Percentiles rank a stretch among this genome's conserved stretches.
These are phyloP conservation scores for Gari tellinella DNA, from an alignment of 2,888 invertebrate species.

Conservation along the genomic window DNA sequence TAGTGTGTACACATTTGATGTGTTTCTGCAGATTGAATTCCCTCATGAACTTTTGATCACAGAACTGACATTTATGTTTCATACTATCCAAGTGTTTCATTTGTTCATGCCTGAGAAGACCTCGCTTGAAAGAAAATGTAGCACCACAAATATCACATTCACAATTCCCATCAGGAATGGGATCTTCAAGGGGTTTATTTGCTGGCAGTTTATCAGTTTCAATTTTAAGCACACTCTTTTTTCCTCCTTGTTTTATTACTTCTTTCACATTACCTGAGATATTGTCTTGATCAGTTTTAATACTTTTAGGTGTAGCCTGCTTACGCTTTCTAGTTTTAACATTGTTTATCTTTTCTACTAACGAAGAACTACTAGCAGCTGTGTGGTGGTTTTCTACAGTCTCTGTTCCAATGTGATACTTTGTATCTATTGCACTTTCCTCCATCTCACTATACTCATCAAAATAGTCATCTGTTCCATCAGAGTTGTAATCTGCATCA, in stretches of 20 bases:
- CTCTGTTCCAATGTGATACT: not conserved
- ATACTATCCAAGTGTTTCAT: conserved; percentile 24
- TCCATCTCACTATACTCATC: conserved; percentile 25
- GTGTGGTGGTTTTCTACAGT: no score
- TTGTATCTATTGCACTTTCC: not conserved
- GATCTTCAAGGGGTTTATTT: conserved; percentile 7
- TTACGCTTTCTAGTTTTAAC: no score
- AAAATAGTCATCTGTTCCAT: not conserved
- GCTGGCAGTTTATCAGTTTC: not conserved
- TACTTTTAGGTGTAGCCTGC: no score
- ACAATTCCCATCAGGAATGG: not conserved
- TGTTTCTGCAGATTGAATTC: conserved; percentile 32
- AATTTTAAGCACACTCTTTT: not conserved
- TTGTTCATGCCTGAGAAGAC: conserved; percentile 35
- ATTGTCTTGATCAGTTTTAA: not conserved
- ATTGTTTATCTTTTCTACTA: no score
- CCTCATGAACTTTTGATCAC: conserved; percentile 32
- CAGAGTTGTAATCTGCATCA: no score
- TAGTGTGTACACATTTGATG: conserved; percentile 20
- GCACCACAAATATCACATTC: conserved; percentile 31
- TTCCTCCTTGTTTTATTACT: not conserved
- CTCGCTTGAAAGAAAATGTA: conserved; percentile 27
- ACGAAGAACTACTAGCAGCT: no score
- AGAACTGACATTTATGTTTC: conserved; percentile 26
- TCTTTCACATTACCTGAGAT: conserved; percentile 1